Evolutionary conservation across 2,888 invertebrate genomes (phyloP), one percentile per base, ranked within the genome.

Genomic region (Leptura quadrifasciata): DNA sequence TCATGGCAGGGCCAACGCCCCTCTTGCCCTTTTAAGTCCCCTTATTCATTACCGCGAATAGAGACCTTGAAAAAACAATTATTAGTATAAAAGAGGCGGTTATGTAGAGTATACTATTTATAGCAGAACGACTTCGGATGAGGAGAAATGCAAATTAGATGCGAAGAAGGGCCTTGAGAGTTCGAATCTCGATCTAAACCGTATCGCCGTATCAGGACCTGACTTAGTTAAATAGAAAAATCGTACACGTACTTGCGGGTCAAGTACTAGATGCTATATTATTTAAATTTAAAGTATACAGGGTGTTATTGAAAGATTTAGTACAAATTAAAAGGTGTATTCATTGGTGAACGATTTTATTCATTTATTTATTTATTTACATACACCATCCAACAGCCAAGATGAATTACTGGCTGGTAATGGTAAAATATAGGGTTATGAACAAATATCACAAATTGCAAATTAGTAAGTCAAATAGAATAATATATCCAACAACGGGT

Each of bases 21-120:
- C 39, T 27, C 58, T 18, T 10, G 65, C 73, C 68, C 73, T 64
- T 67, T 68, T 47, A 10, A 12, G 61, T 35, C 54, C 52, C 68
- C 47, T 65, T 64, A 67, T 47, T 67, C 47, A 58, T 58, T 21
- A 20, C 35, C 31, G 52, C 35, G 35, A 35, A 24, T 21, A 65
- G 61, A 47, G 54, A 9, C 61, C 68, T 74, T 60, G 68, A 54
- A 74, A 72, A 52, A 67, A 65, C 68, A 67, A 74, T 74, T 74
- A 74, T 54, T 73, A 47, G 39, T 35, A 21, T 15, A 35, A 67
- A 63, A 35, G 67, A 67, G 35, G 68, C 57, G 57, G 52, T 68
- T 65, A 68, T 68, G 24, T 68, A 55, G 68, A 68, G 68, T 68
- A 57, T 10, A 17, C 31, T 68, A 68, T 68, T 68, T 68, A 55